Evolutionary conservation across 2,113 vertebrate genomes (phyloP).

Genomic region (Casuarius casuarius): DNA sequence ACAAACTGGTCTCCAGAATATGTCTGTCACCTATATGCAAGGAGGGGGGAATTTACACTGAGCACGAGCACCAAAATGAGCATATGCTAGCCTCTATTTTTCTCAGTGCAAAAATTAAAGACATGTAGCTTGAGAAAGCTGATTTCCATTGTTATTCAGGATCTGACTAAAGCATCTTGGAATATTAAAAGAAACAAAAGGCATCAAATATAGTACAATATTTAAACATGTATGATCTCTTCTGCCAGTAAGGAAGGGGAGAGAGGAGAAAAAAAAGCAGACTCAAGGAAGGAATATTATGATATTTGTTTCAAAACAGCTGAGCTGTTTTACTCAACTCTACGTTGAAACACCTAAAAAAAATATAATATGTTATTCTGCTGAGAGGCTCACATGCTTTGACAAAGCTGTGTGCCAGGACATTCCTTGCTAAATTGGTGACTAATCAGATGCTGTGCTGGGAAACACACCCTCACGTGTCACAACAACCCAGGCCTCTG

Average conservation of each 20-base stretch:
- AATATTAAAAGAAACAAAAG: not conserved
- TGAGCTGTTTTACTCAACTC: not conserved
- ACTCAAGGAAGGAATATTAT: not conserved
- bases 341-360: slow-evolving; percentile 31
- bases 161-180: not conserved
- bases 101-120: not conserved
- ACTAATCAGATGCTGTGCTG: slow-evolving; percentile 74
- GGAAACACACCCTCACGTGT: slow-evolving; percentile 76
- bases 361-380: slow-evolving; percentile 65
- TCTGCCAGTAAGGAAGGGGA: not conserved
- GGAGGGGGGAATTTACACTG: not conserved
- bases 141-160: not conserved
- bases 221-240: not conserved
- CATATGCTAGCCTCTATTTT: not conserved
- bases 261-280: not conserved
- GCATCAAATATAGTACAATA: not conserved
- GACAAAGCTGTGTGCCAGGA: slow-evolving; percentile 38
- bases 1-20: not conserved
- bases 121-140: not conserved
- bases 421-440: slow-evolving; percentile 71
- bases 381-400: slow-evolving; percentile 64
- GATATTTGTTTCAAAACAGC: not conserved
- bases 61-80: not conserved
- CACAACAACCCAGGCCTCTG: slow-evolving; percentile 47
- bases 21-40: not conserved